Evolutionary conservation across 2,888 invertebrate genomes (phyloP), one percentile per base, ranked within the genome.

Genomic region (Pandemis corylana): DNA sequence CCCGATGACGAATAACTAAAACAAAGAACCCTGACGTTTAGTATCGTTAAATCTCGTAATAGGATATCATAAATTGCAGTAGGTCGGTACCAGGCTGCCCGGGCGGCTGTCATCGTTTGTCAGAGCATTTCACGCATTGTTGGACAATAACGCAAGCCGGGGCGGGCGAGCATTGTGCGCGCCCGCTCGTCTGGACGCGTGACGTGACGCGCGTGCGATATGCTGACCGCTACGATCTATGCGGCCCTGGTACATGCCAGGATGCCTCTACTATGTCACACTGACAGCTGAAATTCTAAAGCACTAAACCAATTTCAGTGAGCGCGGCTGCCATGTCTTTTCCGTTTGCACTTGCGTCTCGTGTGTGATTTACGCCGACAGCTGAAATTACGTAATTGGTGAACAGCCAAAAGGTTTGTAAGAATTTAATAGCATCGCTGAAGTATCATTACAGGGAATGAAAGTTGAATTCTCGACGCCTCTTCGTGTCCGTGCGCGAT

Each of bases 101-200:
- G 90, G 90, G 89, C 89, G 89, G 89, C 91, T 94, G 95, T 94
- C 95, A 93, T 94, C 95, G 94, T 95, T 94, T 94, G 94, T 94
- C 94, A 94, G 94, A 88, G 91, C 92, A 91, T 94, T 94, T 94
- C 94, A 94, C 94, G 94, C 94, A 90, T 94, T 93, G 94, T 93
- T 92, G 94, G 93, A 91, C 92, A 92, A 94, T 93, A 93, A 92
- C 92, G 94, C 93, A 90, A 85, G 87, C 84, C 80, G 84, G 87
- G 86, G 86, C 83, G 84, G 87, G 84, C 84, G 78, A 81, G 86
- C 83, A 89, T 89, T 89, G 90, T 90, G 85, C 84, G 86, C 86
- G 84, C 77, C 85, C 84, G 85, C 82, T 80, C 83, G 85, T 82
- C 84, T 85, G 85, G 85, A 83, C 87, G 83, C 82, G 83, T 86